Conservation (phyloP, 2,797 vertebrate genomes). For the Australoheros facetus region DNA sequence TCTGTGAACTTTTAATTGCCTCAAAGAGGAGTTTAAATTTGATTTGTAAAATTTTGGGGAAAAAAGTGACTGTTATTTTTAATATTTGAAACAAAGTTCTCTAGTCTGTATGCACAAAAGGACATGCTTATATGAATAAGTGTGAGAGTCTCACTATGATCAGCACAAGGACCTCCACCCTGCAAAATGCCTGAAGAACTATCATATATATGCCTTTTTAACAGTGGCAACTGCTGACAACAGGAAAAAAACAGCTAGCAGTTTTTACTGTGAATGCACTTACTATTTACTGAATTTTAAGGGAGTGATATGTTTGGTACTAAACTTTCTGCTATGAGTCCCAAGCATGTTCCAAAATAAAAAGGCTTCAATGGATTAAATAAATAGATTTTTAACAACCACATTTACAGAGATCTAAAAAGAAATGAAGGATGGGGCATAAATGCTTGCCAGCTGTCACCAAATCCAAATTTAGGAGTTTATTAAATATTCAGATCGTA, state of each 20-base stretch:
- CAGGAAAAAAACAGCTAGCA: background rate
- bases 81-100: too few species aligned
- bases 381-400: slow-evolving; percentile 1
- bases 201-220: background rate
- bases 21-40: slow-evolving; percentile 17
- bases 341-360: slow-evolving; percentile 22
- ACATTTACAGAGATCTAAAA: slow-evolving; percentile 21
- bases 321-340: slow-evolving; percentile 23
- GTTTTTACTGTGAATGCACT: background rate
- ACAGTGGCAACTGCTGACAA: background rate
- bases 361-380: background rate
- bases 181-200: background rate
- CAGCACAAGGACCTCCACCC: background rate
- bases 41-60: background rate
- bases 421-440: slow-evolving; percentile 4
- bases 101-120: background rate
- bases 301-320: background rate
- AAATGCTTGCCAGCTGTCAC: background rate
- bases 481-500: background rate
- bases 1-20: slow-evolving; percentile 41
- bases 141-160: too few species aligned
- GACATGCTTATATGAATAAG: background rate
- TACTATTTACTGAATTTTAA: slow-evolving; percentile 4
- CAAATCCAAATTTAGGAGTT: background rate
- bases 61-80: too few species aligned